These are phyloP conservation scores for Orthosia incerta DNA, from an alignment of 2,888 invertebrate genomes.

Conservation along the genomic window DNA sequence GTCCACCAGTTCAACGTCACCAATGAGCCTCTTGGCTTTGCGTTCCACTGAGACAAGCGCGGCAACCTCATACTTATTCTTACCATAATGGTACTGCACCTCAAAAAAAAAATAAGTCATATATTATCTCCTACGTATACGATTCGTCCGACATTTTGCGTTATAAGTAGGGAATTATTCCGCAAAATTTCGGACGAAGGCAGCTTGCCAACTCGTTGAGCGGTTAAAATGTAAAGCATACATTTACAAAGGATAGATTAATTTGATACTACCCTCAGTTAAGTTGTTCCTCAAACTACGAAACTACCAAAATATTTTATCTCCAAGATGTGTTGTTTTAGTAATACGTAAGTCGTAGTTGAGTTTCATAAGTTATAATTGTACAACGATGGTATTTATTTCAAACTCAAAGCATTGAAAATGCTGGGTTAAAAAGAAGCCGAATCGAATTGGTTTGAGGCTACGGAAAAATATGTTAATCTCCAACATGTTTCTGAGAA, in stretches of 20 bases:
- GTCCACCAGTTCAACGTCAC: no score
- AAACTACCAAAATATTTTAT: constrained; percentile 29
- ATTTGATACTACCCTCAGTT: constrained; percentile 37
- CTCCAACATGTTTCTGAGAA: no score
- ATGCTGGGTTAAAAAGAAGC: no score
- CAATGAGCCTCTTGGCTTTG: no score
- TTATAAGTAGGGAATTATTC: no score
- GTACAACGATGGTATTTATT: neutral
- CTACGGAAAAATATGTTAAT: no score
- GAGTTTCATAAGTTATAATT: neutral
- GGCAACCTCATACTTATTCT: no score
- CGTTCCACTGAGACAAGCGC: no score
- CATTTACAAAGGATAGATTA: constrained; percentile 31
- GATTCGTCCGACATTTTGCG: no score
- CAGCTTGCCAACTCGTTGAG: constrained; percentile 39
- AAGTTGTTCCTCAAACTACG: constrained; percentile 31
- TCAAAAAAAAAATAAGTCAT: constrained; percentile 7
- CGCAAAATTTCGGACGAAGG: constrained; percentile 14
- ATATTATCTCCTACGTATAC: constrained; percentile 12
- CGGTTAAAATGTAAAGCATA: constrained; percentile 44
- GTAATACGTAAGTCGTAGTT: neutral
- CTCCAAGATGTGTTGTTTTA: constrained; percentile 8
- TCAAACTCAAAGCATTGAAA: neutral
- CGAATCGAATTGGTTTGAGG: no score
- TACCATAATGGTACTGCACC: neutral